A percentile compares a stretch with the other conserved stretches of the same genome.
These are phyloP conservation scores for Drosophila pegasa DNA, from an alignment of 2,888 invertebrate genomes.

Conservation along the genomic window DNA sequence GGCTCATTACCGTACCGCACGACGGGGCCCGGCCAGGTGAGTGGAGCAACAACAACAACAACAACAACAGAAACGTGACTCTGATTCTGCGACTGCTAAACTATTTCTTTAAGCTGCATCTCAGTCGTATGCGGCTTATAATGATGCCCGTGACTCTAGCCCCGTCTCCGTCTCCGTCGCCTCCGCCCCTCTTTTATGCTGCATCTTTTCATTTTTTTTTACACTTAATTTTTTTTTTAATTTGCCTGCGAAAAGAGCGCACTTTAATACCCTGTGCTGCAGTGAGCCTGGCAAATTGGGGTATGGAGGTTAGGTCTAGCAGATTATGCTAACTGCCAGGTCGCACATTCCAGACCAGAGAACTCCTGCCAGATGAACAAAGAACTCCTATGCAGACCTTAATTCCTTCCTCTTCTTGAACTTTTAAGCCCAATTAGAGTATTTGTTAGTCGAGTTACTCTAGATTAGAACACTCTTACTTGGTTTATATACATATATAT, in stretches of 20 bases:
- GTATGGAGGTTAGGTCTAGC: neutral
- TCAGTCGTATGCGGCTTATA: conserved; percentile 39
- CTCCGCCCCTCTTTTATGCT: conserved; percentile 10
- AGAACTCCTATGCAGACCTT: neutral
- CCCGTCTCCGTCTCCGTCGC: neutral
- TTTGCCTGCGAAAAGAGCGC: conserved; percentile 19
- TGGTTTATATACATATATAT: neutral
- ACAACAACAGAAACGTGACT: conserved; percentile 58
- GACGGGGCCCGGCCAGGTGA: conserved; percentile 4
- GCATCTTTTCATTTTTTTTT: conserved; percentile 23
- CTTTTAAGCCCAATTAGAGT: neutral
- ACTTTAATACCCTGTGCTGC: neutral
- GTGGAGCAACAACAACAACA: neutral
- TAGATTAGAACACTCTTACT: neutral
- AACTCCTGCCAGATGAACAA: no score
- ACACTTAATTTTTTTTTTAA: conserved; percentile 71
- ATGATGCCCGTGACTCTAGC: neutral
- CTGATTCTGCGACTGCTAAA: conserved; percentile 47
- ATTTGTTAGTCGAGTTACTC: neutral
- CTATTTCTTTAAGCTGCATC: conserved; percentile 61
- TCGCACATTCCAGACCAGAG: neutral
- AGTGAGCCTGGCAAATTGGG: neutral
- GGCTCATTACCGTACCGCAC: conserved; percentile 57
- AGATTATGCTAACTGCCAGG: neutral
- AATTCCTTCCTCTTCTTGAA: neutral